A percentile compares a stretch with the other conserved stretches of the same genome.
These are phyloP conservation scores for Phodopus roborovskii DNA, from an alignment of 2,113 vertebrate genomes.

Conservation along the genomic window DNA sequence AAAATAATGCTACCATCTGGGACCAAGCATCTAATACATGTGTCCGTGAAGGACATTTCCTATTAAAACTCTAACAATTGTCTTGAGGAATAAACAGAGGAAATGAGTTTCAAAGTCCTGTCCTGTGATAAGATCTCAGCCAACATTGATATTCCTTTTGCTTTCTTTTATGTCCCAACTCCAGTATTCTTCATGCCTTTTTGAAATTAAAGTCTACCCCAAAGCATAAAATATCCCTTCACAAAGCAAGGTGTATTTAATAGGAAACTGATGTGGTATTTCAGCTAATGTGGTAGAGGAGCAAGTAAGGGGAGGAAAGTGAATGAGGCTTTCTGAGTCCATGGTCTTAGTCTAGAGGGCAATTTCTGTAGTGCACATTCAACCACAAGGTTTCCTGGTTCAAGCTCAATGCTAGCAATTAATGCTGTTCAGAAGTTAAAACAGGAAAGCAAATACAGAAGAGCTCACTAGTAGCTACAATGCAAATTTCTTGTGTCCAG, in stretches of 20 bases:
- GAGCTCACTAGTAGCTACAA: background rate
- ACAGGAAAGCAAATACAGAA: background rate
- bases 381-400: background rate
- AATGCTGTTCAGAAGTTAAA: background rate
- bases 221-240: background rate
- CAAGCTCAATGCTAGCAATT: background rate
- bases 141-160: constrained; percentile 8
- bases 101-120: background rate
- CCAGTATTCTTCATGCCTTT: background rate
- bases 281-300: background rate
- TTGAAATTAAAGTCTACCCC: background rate
- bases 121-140: background rate
- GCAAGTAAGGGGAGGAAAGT: background rate
- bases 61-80: background rate
- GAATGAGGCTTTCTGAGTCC: background rate
- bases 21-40: background rate
- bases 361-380: background rate
- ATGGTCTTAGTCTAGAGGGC: background rate
- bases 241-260: background rate
- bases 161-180: background rate
- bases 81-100: background rate
- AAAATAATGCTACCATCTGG: background rate
- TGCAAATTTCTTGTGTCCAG: background rate
- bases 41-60: background rate
- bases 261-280: background rate